A percentile compares a stretch with the other conserved stretches of the same genome.
Evolutionary conservation across 2,797 vertebrate species (phyloP).

Genomic region (Pseudochirops cupreus): DNA sequence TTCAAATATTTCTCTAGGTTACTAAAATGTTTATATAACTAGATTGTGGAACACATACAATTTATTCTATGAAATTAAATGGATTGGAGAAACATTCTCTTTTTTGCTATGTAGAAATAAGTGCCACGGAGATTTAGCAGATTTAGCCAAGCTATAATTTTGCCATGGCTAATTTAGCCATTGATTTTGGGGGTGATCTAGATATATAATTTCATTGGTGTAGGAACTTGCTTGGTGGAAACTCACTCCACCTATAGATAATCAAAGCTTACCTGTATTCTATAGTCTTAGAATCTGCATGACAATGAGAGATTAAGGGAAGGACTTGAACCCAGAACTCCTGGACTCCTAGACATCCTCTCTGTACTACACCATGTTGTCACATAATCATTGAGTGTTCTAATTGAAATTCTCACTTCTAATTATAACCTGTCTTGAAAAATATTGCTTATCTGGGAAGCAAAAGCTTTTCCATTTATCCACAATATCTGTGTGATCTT

Average conservation of each 20-base stretch:
- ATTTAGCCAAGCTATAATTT: not conserved
- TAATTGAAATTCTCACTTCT: not conserved
- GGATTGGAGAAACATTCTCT: not conserved
- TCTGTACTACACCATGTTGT: not conserved
- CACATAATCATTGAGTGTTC: not conserved
- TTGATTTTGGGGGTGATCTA: not conserved
- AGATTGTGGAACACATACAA: not conserved
- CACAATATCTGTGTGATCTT: not conserved
- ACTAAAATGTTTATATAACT: not conserved
- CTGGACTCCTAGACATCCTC: too few species aligned
- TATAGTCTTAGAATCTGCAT: too few species aligned
- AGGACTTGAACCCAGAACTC: too few species aligned
- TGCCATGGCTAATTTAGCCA: not conserved
- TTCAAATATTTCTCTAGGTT: not conserved
- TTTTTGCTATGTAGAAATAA: not conserved
- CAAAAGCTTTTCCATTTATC: slow-evolving; percentile 4
- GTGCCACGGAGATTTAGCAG: not conserved
- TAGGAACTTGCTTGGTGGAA: not conserved
- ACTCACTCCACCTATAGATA: not conserved
- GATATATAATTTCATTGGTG: not conserved
- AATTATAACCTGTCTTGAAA: not conserved
- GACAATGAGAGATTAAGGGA: too few species aligned
- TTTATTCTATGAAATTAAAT: slow-evolving; percentile 27
- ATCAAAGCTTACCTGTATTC: not conserved
- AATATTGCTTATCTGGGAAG: slow-evolving; percentile 10